Base-by-base conservation (phyloP, 2,113 vertebrate species). In the Archilochus colubris region DNA sequence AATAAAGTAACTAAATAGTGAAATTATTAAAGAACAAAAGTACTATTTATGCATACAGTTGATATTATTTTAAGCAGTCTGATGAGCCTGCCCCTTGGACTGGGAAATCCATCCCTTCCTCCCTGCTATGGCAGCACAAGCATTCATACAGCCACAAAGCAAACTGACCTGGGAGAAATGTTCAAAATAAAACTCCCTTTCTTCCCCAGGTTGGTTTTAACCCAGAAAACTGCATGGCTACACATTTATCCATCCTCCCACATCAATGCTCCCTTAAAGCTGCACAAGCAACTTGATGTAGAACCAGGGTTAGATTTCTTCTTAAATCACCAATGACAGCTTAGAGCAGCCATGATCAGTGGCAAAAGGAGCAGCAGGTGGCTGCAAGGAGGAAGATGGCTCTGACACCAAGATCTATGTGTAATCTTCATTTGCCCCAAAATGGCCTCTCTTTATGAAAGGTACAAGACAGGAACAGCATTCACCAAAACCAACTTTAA, bases 391-490 rank as follows among this genome's bases (percentile, higher is more conserved):
- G 5, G 36, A 66, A 44, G 57, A 51, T 1, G 2, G 14, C 23
- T 72, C 57, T 81, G 38, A 55, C 38, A 14, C 14, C 0, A 3
- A 40, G 13, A 90, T 9, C 7, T 38, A 72, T 9, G 3, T 2
- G 0, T 38, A 23, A 19, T 3, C 4, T 8, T 14, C 5, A 1
- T 75, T 79, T 82, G 33, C 36, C 20, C 8, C 31, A 73, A 0
- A 0, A 1, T n/a, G 11, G 58, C 4, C 5, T 58, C 22, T 74
- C 58, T 31, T 55, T 46, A 28, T 8, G 36, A 62, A 48, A 77
- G 21, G 31, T 15, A 10, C 24, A 24, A 13, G 31, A 8, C 1
- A 80, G 57, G 31, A 3, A 46, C 33, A 63, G 33, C 14, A 38
- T 16, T 8, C 7, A 57, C 19, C 27, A 21, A 44, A 14, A 4